These are phyloP conservation scores for Dinothrombium tinctorium DNA, from an alignment of 1,140 invertebrate genomes.

Conservation along the genomic window DNA sequence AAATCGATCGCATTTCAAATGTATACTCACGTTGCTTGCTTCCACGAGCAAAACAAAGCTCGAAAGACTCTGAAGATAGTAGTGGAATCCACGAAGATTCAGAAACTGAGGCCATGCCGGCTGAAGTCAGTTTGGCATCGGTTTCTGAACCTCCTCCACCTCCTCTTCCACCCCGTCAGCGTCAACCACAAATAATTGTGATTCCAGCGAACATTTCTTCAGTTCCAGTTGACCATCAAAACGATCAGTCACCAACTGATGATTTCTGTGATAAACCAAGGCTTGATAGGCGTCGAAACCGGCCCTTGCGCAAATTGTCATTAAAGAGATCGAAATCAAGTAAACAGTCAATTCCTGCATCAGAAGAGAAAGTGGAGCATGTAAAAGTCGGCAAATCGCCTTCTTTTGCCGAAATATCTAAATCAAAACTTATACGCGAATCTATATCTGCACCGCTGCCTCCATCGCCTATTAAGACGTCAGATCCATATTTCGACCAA, in stretches of 20 bases:
- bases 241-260: not conserved
- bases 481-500: not conserved
- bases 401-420: not conserved
- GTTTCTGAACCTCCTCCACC: not conserved
- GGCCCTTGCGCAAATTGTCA: conserved; percentile 9
- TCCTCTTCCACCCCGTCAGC: not conserved
- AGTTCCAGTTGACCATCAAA: not conserved
- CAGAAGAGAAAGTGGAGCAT: not conserved
- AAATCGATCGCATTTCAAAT: not conserved
- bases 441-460: not conserved
- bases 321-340: conserved; percentile 9
- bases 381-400: not conserved
- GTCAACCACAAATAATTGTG: not conserved
- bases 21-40: no score
- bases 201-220: not conserved
- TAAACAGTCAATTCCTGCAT: not conserved
- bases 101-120: conserved; percentile 21
- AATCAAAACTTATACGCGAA: not conserved
- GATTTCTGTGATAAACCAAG: conserved; percentile 1
- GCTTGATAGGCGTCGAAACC: conserved; percentile 7
- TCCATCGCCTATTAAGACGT: not conserved
- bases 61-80: conserved; percentile 16
- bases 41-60: not conserved
- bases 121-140: not conserved
- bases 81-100: conserved; percentile 32